A percentile compares a stretch with the other conserved stretches of the same genome.
Conservation (phyloP, 2,113 vertebrate species). For the Toxostoma redivivum region DNA sequence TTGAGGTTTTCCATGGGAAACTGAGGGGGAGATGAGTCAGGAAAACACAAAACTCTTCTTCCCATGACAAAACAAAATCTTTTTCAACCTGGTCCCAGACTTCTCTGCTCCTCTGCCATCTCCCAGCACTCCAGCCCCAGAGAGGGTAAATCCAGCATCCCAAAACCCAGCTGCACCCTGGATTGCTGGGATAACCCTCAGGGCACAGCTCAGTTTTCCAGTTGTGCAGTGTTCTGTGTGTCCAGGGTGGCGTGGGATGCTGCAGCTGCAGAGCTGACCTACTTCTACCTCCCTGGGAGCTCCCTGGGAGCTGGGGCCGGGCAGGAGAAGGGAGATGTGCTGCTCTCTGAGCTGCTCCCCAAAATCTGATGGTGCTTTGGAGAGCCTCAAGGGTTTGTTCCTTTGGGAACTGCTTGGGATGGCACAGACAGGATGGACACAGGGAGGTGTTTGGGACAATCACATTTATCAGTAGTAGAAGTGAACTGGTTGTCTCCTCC, state of each 20-base stretch:
- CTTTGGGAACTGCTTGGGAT: background rate
- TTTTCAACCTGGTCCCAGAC: background rate
- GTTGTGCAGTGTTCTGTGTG: background rate
- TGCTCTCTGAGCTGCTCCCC: background rate
- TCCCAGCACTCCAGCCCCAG: background rate
- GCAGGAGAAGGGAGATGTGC: background rate
- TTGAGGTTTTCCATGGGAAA: constrained; percentile 10
- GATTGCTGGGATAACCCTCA: background rate
- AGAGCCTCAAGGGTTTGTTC: background rate
- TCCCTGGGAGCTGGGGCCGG: background rate
- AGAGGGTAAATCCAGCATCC: background rate
- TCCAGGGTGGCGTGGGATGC: background rate
- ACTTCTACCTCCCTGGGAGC: background rate
- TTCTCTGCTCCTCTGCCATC: background rate
- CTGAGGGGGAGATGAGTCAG: constrained; percentile 25
- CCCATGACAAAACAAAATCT: background rate
- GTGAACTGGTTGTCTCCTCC: background rate
- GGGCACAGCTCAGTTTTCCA: background rate
- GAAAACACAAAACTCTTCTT: constrained; percentile 21
- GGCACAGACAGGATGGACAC: background rate
- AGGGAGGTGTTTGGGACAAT: background rate
- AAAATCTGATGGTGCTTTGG: background rate
- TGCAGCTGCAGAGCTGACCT: background rate
- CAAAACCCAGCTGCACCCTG: background rate
- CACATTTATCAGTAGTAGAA: background rate